Evolutionary conservation across 2,113 vertebrate genomes (phyloP).

Genomic region (Colinus virginianus): DNA sequence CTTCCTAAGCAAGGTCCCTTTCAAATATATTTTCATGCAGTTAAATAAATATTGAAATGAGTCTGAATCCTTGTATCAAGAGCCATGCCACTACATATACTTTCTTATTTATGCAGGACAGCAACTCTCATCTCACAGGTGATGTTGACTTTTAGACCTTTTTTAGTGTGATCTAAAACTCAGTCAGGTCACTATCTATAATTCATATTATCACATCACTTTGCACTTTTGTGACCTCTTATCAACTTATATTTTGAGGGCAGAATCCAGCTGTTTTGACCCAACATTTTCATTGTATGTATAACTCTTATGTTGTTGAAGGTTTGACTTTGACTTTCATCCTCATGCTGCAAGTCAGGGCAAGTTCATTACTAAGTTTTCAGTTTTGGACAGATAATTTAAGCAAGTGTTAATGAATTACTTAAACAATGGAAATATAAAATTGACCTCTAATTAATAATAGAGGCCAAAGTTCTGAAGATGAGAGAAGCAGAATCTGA

Average conservation of each 20-base stretch:
- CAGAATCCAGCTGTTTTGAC: background rate
- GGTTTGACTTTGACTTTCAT: background rate
- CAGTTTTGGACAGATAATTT: background rate
- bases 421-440: background rate
- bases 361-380: background rate
- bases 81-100: background rate
- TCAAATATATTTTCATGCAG: background rate
- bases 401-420: background rate
- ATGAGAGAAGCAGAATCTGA: background rate
- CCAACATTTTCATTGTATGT: background rate
- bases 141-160: background rate
- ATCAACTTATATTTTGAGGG: background rate
- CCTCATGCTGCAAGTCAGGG: background rate
- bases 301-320: background rate
- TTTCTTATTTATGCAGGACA: background rate
- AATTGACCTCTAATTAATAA: slow-evolving; percentile 35
- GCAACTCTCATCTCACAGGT: background rate
- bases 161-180: background rate
- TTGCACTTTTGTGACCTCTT: background rate
- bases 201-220: background rate
- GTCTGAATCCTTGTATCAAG: background rate
- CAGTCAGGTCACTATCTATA: background rate
- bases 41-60: background rate
- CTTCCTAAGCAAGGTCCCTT: background rate
- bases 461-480: background rate